Evolutionary conservation across 2,113 vertebrate species (phyloP).

Genomic region (Scomber scombrus): DNA sequence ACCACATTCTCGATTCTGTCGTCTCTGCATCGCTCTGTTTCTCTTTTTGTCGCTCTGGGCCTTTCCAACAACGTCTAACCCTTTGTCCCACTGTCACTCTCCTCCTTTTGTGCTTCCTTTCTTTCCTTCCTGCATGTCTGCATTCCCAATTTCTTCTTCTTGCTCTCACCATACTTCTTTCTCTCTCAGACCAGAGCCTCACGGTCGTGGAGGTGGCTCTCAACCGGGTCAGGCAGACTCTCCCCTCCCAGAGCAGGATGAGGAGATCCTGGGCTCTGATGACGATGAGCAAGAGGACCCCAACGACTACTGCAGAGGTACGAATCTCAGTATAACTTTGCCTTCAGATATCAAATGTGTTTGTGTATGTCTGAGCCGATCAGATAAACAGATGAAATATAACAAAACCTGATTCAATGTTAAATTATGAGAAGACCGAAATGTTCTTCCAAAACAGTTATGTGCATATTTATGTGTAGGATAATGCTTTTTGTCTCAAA

Average conservation of each 20-base stretch:
- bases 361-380: no score
- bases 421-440: no score
- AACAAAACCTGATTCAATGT: neutral
- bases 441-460: neutral
- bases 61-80: no score
- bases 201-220: slow-evolving; percentile 85
- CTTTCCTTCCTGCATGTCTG: neutral
- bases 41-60: no score
- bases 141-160: neutral
- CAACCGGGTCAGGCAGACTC: slow-evolving; percentile 86
- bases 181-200: slow-evolving; percentile 89
- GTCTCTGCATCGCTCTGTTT: no score
- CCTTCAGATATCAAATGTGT: neutral
- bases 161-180: neutral
- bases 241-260: slow-evolving; percentile 92
- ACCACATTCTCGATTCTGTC: neutral
- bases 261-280: slow-evolving; percentile 97
- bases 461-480: neutral
- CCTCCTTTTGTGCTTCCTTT: neutral
- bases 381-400: neutral
- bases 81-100: neutral
- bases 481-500: no score
- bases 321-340: neutral
- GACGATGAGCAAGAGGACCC: slow-evolving; percentile 99
- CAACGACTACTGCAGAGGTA: slow-evolving; percentile 97